These are phyloP conservation scores for Onychomys leucogaster DNA, from an alignment of 2,797 vertebrate genomes.

Conservation along the genomic window DNA sequence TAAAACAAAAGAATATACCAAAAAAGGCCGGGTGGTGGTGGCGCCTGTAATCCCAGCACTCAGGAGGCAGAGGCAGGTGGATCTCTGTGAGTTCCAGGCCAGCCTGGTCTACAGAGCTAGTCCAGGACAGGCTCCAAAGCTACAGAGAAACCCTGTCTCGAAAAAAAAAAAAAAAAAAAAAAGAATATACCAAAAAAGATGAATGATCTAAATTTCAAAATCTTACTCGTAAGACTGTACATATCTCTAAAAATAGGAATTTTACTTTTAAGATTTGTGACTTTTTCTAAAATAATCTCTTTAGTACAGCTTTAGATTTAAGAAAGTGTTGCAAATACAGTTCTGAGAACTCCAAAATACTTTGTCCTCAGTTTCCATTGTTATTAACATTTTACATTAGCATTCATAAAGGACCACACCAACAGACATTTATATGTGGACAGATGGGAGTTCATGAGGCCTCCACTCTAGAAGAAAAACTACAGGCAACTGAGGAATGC, in stretches of 20 bases:
- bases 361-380: neutral
- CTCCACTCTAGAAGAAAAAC: neutral
- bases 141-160: too few species aligned
- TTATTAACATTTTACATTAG: neutral
- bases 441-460: too few species aligned
- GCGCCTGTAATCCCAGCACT: too few species aligned
- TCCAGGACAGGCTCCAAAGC: too few species aligned
- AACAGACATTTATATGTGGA: neutral
- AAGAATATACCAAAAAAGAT: neutral
- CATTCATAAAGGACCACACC: neutral
- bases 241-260: neutral
- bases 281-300: constrained; percentile 22
- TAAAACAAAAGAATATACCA: neutral
- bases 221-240: neutral
- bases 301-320: neutral
- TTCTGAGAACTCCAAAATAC: neutral
- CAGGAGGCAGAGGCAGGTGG: too few species aligned
- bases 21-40: too few species aligned
- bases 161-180: neutral
- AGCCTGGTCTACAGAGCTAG: too few species aligned
- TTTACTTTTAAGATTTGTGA: constrained; percentile 24
- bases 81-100: too few species aligned
- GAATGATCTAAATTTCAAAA: constrained; percentile 3
- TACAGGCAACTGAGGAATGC: neutral
- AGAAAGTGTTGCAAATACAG: neutral